Conservation (phyloP, 2,113 vertebrate genomes). For the Phainopepla nitens region DNA sequence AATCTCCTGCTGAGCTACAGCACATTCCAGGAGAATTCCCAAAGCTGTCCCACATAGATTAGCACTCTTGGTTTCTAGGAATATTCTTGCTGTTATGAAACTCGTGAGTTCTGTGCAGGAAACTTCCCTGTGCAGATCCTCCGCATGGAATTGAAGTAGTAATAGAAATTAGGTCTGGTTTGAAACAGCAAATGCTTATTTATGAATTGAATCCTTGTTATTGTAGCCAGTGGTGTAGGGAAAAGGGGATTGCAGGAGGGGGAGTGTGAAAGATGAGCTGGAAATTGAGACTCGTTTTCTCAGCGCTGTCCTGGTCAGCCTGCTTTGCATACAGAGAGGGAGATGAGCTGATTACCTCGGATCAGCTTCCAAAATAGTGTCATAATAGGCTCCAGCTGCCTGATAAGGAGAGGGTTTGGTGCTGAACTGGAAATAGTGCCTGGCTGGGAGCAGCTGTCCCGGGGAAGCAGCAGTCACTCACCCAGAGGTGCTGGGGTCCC, state of each 20-base stretch:
- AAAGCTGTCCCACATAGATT: not conserved
- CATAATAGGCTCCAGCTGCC: not conserved
- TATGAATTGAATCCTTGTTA: not conserved
- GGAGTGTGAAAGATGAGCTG: not conserved
- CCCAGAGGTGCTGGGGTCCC: not conserved
- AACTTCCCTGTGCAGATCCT: not conserved
- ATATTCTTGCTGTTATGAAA: fast-evolving
- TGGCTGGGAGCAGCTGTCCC: constrained; percentile 34
- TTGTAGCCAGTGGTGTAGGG: not conserved
- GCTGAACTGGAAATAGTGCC: constrained; percentile 28
- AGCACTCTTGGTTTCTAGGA: not conserved
- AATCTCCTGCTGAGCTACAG: not conserved
- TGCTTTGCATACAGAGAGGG: not conserved
- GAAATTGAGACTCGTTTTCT: not conserved
- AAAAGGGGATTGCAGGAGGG: not conserved
- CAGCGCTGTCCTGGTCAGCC: not conserved
- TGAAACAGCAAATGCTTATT: not conserved
- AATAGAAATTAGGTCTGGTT: not conserved
- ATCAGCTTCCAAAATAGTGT: constrained; percentile 30
- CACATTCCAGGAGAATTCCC: not conserved
- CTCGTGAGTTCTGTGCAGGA: fast-evolving
- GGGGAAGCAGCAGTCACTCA: not conserved
- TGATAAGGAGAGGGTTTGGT: constrained; percentile 13
- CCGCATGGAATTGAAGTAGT: not conserved
- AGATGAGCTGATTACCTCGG: not conserved